Percentiles rank a stretch among this genome's conserved stretches.
Evolutionary conservation across 2,113 vertebrate genomes (phyloP).

Genomic region (Ceyx cyanopectus): DNA sequence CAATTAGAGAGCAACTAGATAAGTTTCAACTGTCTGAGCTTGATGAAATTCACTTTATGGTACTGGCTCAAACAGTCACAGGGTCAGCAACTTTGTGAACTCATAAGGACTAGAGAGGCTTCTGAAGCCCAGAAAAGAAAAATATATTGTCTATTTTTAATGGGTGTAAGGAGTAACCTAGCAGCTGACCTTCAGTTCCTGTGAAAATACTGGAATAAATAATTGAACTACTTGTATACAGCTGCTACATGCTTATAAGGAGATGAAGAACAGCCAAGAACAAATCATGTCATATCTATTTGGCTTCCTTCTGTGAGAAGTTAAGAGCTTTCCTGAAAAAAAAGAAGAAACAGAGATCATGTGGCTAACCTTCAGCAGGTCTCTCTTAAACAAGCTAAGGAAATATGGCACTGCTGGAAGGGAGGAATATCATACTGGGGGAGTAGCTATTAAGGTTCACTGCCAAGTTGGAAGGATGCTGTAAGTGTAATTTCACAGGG

Average conservation of each 20-base stretch:
- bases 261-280: neutral
- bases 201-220: constrained; percentile 61
- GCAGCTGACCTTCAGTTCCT: constrained; percentile 44
- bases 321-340: constrained; percentile 22
- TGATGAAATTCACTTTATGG: constrained; percentile 37
- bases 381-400: constrained; percentile 45
- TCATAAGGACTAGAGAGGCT: constrained; percentile 1
- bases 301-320: constrained; percentile 26
- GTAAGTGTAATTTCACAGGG: constrained; percentile 57
- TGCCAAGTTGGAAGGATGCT: constrained; percentile 43
- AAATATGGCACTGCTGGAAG: constrained; percentile 45
- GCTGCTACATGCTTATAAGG: constrained; percentile 15
- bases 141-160: constrained; percentile 57
- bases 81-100: constrained; percentile 62
- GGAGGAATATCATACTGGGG: constrained; percentile 30
- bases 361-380: constrained; percentile 35
- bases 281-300: constrained; percentile 17
- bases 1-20: constrained; percentile 44
- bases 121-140: neutral
- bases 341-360: neutral
- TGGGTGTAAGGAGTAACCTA: constrained; percentile 23
- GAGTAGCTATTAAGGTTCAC: constrained; percentile 49
- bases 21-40: constrained; percentile 36
- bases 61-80: constrained; percentile 20
- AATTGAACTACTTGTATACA: constrained; percentile 40